Conservation (phyloP, 2,113 vertebrate genomes). For the Proteles cristata region DNA sequence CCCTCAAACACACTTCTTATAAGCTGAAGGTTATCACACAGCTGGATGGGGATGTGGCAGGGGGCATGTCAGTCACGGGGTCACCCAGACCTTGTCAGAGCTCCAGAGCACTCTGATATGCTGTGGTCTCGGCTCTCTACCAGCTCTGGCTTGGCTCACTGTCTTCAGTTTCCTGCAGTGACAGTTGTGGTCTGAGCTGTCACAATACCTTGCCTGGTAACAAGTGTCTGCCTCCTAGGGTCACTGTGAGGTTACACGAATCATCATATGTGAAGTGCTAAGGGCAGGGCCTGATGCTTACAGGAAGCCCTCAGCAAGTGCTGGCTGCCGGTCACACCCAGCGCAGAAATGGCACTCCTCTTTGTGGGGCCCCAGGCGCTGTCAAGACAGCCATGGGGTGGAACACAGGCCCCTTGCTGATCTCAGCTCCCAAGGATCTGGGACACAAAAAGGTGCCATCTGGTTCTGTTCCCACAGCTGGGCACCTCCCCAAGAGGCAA, state of each 20-base stretch:
- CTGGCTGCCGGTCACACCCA: not conserved
- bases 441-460: not conserved
- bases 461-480: not conserved
- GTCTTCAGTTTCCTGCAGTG: not conserved
- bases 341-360: not conserved
- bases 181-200: not conserved
- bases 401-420: too few relatives aligned
- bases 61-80: fast-evolving
- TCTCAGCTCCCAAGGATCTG: not conserved
- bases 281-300: not conserved
- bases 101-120: not conserved
- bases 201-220: not conserved
- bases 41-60: not conserved
- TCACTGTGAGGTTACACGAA: not conserved
- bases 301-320: not conserved
- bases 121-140: not conserved
- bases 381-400: not conserved
- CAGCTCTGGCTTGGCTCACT: not conserved
- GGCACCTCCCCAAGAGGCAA: not conserved
- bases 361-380: not conserved
- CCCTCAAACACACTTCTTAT: not conserved
- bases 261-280: fast-evolving
- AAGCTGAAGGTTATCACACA: not conserved
- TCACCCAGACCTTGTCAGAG: not conserved
- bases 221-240: not conserved